Conservation (phyloP, 1,140 invertebrate species). For the Brachionus rubens region DNA sequence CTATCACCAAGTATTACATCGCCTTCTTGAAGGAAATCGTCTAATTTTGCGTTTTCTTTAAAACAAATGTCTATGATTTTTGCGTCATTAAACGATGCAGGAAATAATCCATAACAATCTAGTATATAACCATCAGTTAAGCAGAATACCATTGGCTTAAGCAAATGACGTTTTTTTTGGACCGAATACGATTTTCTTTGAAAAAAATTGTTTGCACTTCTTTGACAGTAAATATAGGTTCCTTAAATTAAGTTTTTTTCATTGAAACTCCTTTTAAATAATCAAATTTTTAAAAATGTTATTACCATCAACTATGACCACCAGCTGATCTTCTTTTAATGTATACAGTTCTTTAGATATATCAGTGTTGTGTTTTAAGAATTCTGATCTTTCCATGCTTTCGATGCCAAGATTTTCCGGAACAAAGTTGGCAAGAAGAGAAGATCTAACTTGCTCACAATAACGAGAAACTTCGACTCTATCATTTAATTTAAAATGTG, state of each 20-base stretch:
- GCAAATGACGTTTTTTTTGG: background rate
- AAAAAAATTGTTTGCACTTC: background rate
- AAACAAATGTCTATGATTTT: background rate
- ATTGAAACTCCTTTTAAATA: too few species aligned
- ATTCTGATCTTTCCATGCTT: too few species aligned
- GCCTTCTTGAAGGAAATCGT: background rate
- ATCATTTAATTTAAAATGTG: too few species aligned
- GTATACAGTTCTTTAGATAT: too few species aligned
- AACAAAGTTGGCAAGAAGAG: too few species aligned
- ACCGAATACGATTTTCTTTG: background rate
- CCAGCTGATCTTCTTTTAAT: too few species aligned
- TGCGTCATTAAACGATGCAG: background rate
- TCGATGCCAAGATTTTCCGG: too few species aligned
- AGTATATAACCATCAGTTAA: background rate
- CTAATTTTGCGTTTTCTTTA: background rate
- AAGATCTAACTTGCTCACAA: too few species aligned
- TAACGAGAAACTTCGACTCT: too few species aligned
- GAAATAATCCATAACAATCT: background rate
- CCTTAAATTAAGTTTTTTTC: background rate
- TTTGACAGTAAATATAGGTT: background rate
- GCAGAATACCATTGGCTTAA: background rate
- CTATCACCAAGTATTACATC: slow-evolving; percentile 9
- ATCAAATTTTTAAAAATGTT: background rate
- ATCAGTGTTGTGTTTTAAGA: too few species aligned
- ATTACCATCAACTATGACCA: background rate